Evolutionary conservation across 2,797 vertebrate species (phyloP).

Genomic region (Mallotus villosus): DNA sequence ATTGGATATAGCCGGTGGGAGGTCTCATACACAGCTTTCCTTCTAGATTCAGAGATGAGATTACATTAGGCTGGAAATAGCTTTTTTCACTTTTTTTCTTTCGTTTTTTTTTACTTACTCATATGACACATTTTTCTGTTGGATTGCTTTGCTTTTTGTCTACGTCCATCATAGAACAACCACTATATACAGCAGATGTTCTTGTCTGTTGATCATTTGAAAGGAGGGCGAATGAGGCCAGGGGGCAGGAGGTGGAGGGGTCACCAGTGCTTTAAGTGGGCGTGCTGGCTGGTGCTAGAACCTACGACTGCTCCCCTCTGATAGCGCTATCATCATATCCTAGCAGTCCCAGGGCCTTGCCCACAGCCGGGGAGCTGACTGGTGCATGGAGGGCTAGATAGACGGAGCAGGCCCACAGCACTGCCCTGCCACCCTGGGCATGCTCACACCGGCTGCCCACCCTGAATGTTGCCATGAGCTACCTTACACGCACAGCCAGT

Average conservation of each 20-base stretch:
- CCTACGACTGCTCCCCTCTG: background rate
- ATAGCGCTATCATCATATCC: background rate
- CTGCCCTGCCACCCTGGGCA: background rate
- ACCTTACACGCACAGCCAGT: slow-evolving; percentile 11
- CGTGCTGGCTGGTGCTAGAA: background rate
- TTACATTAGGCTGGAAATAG: slow-evolving; percentile 12
- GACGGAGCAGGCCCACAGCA: background rate
- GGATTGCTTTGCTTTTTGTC: slow-evolving; percentile 8
- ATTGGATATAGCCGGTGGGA: slow-evolving; percentile 26
- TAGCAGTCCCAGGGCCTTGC: slow-evolving; percentile 8
- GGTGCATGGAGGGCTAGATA: background rate
- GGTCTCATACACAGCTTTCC: slow-evolving; percentile 37
- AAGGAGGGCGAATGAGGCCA: slow-evolving; percentile 20
- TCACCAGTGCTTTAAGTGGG: background rate
- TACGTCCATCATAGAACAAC: slow-evolving; percentile 56
- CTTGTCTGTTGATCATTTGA: slow-evolving; percentile 53
- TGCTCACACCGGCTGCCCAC: slow-evolving; percentile 1
- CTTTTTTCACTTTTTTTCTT: slow-evolving; percentile 39
- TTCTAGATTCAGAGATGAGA: slow-evolving; percentile 34
- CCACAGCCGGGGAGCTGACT: slow-evolving; percentile 3
- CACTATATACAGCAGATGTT: slow-evolving; percentile 63
- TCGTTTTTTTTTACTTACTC: slow-evolving; percentile 48
- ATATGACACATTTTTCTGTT: slow-evolving; percentile 30
- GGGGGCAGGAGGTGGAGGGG: background rate
- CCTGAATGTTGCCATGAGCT: slow-evolving; percentile 8